Percentiles rank a stretch among this genome's conserved stretches.
phyloP scores from a whole-genome alignment of 1,140 invertebrate species.

The Pseudobourletiella spinata region DNA sequence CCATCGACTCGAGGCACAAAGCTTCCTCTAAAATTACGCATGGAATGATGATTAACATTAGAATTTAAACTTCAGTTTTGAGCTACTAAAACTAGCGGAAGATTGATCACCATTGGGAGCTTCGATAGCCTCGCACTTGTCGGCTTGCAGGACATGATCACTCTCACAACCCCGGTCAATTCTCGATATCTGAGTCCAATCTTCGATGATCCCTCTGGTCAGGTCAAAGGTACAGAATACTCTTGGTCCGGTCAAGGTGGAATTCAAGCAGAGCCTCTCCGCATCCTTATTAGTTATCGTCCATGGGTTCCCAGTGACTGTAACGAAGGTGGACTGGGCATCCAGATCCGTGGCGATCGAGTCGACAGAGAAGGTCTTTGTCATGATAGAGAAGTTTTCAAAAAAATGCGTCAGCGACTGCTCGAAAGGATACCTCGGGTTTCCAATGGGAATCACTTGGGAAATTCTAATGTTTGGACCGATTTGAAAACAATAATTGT shows the following conservation, averaged over 20 bases:
- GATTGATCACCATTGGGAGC: no score
- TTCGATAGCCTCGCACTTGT: neutral
- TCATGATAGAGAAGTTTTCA: neutral
- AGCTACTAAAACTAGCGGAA: no score
- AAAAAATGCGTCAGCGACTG: constrained; percentile 6
- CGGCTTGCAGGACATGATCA: neutral
- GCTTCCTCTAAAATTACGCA: no score
- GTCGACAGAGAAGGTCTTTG: neutral
- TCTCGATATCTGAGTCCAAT: neutral
- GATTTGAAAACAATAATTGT: constrained; percentile 6
- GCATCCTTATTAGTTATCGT: constrained; percentile 3
- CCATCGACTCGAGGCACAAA: no score
- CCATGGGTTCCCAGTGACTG: constrained; percentile 1
- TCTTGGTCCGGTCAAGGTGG: neutral
- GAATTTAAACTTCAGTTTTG: no score
- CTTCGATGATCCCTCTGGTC: neutral
- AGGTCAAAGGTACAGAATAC: constrained; percentile 7
- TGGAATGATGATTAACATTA: no score
- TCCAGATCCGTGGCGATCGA: neutral
- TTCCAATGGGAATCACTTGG: constrained; percentile 12
- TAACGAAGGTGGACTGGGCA: constrained; percentile 4
- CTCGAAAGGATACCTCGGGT: constrained; percentile 17
- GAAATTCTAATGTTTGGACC: neutral
- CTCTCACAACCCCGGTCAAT: neutral
- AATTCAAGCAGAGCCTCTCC: neutral